Base-by-base conservation (phyloP, 2,113 vertebrate species). In the Dermatemys mawii region DNA sequence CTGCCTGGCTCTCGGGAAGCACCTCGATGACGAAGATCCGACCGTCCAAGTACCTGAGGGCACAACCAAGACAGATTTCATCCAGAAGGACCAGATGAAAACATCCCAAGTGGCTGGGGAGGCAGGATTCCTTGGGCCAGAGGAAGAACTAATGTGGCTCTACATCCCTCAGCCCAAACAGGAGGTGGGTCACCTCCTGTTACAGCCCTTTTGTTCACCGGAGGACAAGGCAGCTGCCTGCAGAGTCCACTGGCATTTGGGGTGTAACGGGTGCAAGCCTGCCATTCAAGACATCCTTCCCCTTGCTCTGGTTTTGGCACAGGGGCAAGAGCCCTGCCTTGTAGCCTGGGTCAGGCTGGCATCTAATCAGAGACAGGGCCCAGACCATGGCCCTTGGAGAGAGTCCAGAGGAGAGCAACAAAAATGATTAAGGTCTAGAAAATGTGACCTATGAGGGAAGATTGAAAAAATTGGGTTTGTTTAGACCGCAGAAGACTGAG, bases 1-100 rank as follows among this genome's bases (percentile, higher is more conserved):
- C 97, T 0, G 98, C 98, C 96, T 99, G 98, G 94, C 98, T 97
- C 27, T 96, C 96, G 0, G 98, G 97, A 41, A 97, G 96, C 92
- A 98, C 96, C 78, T 98, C 93, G 0, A 98, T 96, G 87, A 99
- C 97, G 88, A 99, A 98, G 70, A 98, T 98, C 2, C 98, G 97
- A 5, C 98, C 97, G 0, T 98, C 97, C 70, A 99, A 93, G 9
- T 99, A 98, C 92, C 98, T 99, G 95, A 35, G 63, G 17, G 67
- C 35, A 41, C 26, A 0, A 67, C 55, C 5, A 0, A 88, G 76
- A 27, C 0, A 1, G 0, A 35, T 49, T 11, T 92, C 67, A 78
- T 53, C 19, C 2, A 24, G 4, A 5, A 7, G 14, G 75, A 79
- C 41, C 29, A 17, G 27, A 49, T 76, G 73, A 76, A 46, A 76